These are phyloP conservation scores for Apis dorsata DNA, from an alignment of 1,140 invertebrate species.

Conservation along the genomic window DNA sequence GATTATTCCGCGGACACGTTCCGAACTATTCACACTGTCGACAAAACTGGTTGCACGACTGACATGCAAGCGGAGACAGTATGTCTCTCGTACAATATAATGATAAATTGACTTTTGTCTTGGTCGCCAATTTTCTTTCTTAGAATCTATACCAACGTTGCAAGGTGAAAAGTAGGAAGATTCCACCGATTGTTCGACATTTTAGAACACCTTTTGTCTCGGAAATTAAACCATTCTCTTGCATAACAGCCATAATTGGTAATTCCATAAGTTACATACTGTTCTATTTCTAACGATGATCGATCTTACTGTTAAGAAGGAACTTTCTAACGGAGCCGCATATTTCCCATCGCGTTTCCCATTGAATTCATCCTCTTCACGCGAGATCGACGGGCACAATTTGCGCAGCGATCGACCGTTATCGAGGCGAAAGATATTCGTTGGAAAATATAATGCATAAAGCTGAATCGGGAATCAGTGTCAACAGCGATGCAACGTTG, in stretches of 20 bases:
- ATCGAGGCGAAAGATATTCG: not conserved
- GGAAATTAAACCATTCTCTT: constrained; percentile 12
- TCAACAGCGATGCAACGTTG: too few relatives aligned
- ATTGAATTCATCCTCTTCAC: not conserved
- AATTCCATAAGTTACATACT: not conserved
- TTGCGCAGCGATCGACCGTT: not conserved
- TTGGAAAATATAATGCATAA: too few relatives aligned
- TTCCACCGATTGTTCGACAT: not conserved
- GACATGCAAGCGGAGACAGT: constrained; percentile 38
- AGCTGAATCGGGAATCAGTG: too few relatives aligned
- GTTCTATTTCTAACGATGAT: constrained; percentile 2
- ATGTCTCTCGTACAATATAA: constrained; percentile 26
- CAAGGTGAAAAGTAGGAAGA: not conserved
- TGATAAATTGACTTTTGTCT: constrained; percentile 4
- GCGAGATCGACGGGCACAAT: not conserved
- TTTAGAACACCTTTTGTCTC: not conserved
- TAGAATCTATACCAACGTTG: not conserved
- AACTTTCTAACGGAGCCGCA: not conserved
- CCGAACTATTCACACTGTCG: constrained; percentile 59
- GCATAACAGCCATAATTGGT: not conserved
- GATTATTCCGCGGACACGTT: constrained; percentile 70
- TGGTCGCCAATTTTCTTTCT: not conserved
- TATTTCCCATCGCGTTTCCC: not conserved
- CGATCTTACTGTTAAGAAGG: not conserved
- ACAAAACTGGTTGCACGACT: constrained; percentile 58